phyloP scores from a whole-genome alignment of 2,888 invertebrate species.

The Sympetrum striolatum region DNA sequence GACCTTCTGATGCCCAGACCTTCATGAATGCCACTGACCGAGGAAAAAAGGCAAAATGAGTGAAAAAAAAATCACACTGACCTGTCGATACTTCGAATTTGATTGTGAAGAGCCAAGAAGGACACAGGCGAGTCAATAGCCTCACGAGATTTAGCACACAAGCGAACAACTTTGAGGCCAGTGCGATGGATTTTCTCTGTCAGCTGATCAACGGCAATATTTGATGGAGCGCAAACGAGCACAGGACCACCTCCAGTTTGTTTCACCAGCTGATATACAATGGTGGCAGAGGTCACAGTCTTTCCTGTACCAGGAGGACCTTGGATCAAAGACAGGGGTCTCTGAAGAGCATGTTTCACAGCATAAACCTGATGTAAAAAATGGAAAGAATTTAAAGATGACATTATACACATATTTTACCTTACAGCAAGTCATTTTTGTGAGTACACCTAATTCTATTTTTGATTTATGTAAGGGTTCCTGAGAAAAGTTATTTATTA shows the following conservation, averaged over 20 bases:
- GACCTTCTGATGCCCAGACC: too few relatives aligned
- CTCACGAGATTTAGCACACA: constrained; percentile 97
- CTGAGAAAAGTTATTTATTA: too few relatives aligned
- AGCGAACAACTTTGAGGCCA: constrained; percentile 88
- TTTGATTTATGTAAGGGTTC: too few relatives aligned
- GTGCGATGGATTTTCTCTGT: constrained; percentile 99
- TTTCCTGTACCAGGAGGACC: constrained; percentile 98
- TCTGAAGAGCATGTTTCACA: constrained; percentile 95
- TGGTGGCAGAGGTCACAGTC: constrained; percentile 98
- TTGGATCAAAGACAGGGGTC: constrained; percentile 95
- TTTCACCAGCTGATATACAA: constrained; percentile 96
- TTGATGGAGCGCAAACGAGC: constrained; percentile 97
- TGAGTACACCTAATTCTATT: too few relatives aligned
- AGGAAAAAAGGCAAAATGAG: too few relatives aligned
- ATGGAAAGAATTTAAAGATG: neutral
- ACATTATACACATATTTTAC: too few relatives aligned
- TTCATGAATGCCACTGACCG: too few relatives aligned
- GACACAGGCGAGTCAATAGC: constrained; percentile 98
- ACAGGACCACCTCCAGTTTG: constrained; percentile 91
- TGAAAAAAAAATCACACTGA: constrained; percentile 52
- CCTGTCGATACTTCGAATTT: constrained; percentile 93
- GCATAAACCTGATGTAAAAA: constrained; percentile 79
- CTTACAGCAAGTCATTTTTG: too few relatives aligned
- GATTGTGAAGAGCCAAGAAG: constrained; percentile 95
- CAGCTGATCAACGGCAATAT: constrained; percentile 98